Evolutionary conservation across 1,140 invertebrate species (phyloP).

Genomic region (Colletes gigas): DNA sequence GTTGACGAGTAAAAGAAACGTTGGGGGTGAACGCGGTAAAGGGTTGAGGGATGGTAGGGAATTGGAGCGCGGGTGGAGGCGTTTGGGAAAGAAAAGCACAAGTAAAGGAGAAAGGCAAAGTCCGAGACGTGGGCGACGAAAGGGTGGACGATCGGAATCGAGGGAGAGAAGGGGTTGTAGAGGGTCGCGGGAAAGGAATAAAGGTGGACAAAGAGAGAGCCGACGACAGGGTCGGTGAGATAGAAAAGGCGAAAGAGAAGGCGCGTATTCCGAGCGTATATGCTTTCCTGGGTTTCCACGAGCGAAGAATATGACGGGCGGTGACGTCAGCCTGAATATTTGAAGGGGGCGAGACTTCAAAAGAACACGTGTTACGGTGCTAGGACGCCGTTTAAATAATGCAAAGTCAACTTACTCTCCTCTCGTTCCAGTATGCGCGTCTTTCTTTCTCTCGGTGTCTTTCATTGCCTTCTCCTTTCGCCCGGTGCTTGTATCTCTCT

Average conservation of each 20-base stretch:
- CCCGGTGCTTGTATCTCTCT: constrained; percentile 26
- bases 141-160: constrained; percentile 20
- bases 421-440: constrained; percentile 38
- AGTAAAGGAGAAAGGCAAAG: background rate
- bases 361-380: constrained; percentile 80
- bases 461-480: constrained; percentile 48
- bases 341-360: constrained; percentile 80
- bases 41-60: too few relatives aligned
- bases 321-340: constrained; percentile 81
- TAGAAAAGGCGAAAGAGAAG: constrained; percentile 12
- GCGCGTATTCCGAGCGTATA: constrained; percentile 45
- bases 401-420: constrained; percentile 80
- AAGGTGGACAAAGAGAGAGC: background rate
- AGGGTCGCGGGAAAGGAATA: background rate
- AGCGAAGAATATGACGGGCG: constrained; percentile 77
- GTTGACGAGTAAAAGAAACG: too few relatives aligned
- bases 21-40: too few relatives aligned
- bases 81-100: background rate
- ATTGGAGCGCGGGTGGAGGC: too few relatives aligned
- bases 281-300: constrained; percentile 74
- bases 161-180: background rate
- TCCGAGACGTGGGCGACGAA: constrained; percentile 17
- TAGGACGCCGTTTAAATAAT: constrained; percentile 81
- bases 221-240: background rate
- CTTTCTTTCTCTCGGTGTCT: constrained; percentile 41